These are phyloP conservation scores for Penaeus monodon DNA, from an alignment of 2,888 invertebrate species.

Conservation along the genomic window DNA sequence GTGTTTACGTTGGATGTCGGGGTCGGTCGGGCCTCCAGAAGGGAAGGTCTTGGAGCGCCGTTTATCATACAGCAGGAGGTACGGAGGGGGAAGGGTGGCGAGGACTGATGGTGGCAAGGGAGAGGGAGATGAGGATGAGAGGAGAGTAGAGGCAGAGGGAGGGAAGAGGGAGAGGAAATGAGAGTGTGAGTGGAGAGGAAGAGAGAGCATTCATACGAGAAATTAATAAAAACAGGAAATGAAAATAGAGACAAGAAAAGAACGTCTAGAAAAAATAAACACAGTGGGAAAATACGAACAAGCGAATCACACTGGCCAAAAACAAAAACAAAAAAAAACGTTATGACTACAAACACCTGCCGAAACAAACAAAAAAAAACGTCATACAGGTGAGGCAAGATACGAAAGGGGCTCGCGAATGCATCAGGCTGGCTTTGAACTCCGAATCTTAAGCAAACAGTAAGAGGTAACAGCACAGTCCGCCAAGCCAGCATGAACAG, in stretches of 20 bases:
- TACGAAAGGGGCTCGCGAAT: no score
- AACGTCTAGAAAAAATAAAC: no score
- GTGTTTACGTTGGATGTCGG: conserved; percentile 52
- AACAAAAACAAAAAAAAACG: no score
- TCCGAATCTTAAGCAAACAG: no score
- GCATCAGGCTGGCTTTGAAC: no score
- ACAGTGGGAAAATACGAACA: neutral
- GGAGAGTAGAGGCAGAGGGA: neutral
- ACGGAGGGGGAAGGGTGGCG: neutral
- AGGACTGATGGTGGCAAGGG: neutral
- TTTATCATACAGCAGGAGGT: neutral
- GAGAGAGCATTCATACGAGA: neutral
- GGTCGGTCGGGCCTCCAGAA: conserved; percentile 40
- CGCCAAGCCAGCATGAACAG: no score
- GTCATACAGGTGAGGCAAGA: no score
- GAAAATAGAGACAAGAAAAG: neutral
- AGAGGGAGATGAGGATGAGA: neutral
- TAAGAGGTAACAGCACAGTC: no score
- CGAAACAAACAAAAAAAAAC: no score
- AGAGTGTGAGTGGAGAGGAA: neutral
- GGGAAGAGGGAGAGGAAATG: neutral
- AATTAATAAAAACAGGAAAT: neutral
- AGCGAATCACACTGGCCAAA: no score
- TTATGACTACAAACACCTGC: no score
- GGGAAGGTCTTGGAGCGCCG: conserved; percentile 24